Base-by-base conservation (phyloP, 2,888 invertebrate species). In the Hecatera dysodea region DNA sequence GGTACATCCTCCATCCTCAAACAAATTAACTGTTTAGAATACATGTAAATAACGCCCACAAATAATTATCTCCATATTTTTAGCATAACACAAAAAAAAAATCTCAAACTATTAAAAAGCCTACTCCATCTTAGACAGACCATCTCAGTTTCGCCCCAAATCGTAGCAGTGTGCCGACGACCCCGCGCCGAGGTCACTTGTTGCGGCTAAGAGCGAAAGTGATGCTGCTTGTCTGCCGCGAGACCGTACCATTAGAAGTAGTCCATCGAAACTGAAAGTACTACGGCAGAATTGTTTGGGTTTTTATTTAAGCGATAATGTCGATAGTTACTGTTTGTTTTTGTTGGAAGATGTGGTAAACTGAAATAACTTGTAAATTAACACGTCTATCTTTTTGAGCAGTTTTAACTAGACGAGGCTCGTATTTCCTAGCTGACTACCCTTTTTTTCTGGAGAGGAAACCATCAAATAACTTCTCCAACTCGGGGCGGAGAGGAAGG, bases 131-230 rank as follows among this genome's bases (percentile, higher is more conserved):
- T 70, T 67, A 67, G 64, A 59, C 56, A 67, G 64, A 59, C 56
- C 55, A 66, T 72, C 68, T 76, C 78, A 68, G 50, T 36, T 27
- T 61, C 39, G 78, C 44, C 70, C 67, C 59, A 67, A 82, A 85
- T 69, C 63, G 59, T 64, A 65, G 46, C 70, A 62, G 48, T 76
- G 69, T 67, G 83, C 52, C 80, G 50, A 29, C 74, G 83, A 81
- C 75, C 80, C 64, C 56, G 46, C 27, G 53, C 27, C 7, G 84
- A 81, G 84, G 84, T 79, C 86, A 80, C 84, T 78, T 80, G 86
- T 82, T 84, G 78, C 80, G 66, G 42, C 39, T 27, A 50, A 82
- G 59, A 86, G 85, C 80, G 85, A 86, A 86, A 85, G 87, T 85
- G 67, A 60, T 12, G 27, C 69, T 61, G 65, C 73, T 63, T 62